Percentiles rank a stretch among this genome's conserved stretches.
phyloP scores from a whole-genome alignment of 2,113 vertebrate species.

The Notechis scutatus region DNA sequence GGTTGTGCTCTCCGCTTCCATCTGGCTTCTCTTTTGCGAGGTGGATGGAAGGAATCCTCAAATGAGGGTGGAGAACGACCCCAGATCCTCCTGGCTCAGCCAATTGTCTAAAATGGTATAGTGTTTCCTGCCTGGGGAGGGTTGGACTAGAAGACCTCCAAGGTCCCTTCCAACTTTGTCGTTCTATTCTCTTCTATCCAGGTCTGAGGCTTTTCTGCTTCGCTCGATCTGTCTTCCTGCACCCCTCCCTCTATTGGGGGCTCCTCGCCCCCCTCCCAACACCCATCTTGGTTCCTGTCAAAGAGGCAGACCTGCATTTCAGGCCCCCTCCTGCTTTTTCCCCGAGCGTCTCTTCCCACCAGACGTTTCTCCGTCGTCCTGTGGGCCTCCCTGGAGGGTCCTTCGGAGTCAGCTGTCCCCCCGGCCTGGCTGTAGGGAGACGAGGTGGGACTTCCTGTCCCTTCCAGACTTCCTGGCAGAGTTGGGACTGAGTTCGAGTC shows the following conservation, averaged over 20 bases:
- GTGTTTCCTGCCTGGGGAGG: no score
- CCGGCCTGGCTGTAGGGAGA: background rate
- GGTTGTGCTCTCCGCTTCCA: no score
- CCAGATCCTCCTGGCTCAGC: background rate
- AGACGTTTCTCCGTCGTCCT: background rate
- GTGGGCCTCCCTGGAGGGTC: background rate
- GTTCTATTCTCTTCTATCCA: no score
- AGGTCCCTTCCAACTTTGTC: no score
- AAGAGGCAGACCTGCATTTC: background rate
- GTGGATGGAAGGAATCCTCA: background rate
- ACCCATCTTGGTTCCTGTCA: conserved; percentile 4
- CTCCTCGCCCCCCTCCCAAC: no score
- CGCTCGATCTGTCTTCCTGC: background rate
- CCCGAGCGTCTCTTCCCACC: background rate
- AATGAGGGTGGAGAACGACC: background rate
- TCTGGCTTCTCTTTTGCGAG: background rate
- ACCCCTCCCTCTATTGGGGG: background rate
- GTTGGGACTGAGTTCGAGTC: background rate
- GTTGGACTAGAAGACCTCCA: no score
- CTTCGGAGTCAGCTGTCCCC: background rate
- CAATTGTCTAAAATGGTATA: no score
- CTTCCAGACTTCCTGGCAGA: background rate
- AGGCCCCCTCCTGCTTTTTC: no score
- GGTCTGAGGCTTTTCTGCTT: background rate
- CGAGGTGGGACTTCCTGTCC: background rate